Base-by-base conservation (phyloP, 2,888 invertebrate species). In the Orthosia cruda region DNA sequence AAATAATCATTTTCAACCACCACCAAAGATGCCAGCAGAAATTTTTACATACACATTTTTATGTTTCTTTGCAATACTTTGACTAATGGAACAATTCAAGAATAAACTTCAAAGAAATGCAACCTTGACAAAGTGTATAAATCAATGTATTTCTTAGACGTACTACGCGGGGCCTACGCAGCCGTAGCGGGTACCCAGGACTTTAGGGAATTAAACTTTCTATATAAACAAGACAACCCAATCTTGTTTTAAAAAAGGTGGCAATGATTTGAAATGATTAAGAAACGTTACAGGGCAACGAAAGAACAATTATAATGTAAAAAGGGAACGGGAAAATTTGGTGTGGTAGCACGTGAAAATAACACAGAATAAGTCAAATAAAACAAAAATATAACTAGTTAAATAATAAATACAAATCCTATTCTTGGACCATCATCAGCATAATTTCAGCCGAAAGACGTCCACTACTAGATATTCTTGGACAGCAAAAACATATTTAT, bases 131-230 rank as follows among this genome's bases (percentile, higher is more conserved):
- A 32, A 18, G 13, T 32, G 20, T n/a, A 32, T 32, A 32, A 32
- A 32, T 32, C 5, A 23, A 12, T 18, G 15, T 50, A 50, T 55
- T 20, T 49, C 61, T 55, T 72, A 62, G 40, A 55, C 40, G 23
- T 55, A 59, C 71, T 71, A 71, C 72, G 71, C 20, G 12, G 13
- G 5, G 26, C 45, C 71, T 73, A 61, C 71, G 61, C 11, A 71
- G 23, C 4, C 72, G 72, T 71, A 61, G 47, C 47, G 45, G n/a
- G 47, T 32, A 55, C 16, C 16, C n/a, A 49, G 2, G 4, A 16
- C 12, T 49, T 23, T 9, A 9, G 12, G 15, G 18, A 15, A 61
- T 49, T 0, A 49, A 45, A 63, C 40, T 20, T 50, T 57, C 15
- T 13, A 23, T 15, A 52, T 1, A 26, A 57, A 73, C 54, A 26